Evolutionary conservation across 1,140 invertebrate genomes (phyloP), one percentile per base, ranked within the genome.

Genomic region (Pogonomyrmex barbatus): DNA sequence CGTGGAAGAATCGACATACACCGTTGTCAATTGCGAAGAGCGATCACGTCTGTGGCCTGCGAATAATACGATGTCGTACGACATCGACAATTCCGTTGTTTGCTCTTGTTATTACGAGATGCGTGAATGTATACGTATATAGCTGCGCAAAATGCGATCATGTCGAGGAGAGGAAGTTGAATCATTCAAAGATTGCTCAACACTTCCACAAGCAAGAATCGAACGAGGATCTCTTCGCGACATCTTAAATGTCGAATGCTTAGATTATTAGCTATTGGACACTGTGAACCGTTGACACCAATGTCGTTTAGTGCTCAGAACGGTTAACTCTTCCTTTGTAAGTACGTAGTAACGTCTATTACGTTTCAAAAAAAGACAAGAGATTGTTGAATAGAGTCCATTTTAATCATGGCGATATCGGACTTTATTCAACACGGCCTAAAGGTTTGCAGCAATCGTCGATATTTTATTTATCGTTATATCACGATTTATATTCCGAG

Each of bases 51-150:
- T 30, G 67, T 54, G 78, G 47, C 42, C 42, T 33, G 42, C 60
- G 65, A 77, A 60, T 33, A 75, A 75, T 50, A 54, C 36, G 67
- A 63, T n/a, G n/a, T 71, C 45, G 10, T 58, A 47, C 6, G 76
- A 89, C 45, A 52, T 39, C 6, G 76, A 89, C 45, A 52, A 89
- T 68, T 77, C 45, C 52, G 87, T 73, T 85, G 17, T 58, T 60
- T 50, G 56, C 39, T 47, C 14, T 63, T 33, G 65, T 50, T 52
- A 60, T 39, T 47, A 30, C 39, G 30, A 56, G 54, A 75, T 39
- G 47, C 33, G 39, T 52, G 52, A 62, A 76, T 33, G 42, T 75
- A 67, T 36, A 75, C 62, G 39, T 68, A 45, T 68, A 45, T 42
- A 78, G 36, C 56, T 76, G 47, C 12, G 54, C 54, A 58, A 39